Percentiles rank a stretch among this genome's conserved stretches.
These are phyloP conservation scores for Cheilosia variabilis DNA, from an alignment of 2,888 invertebrate genomes.

Conservation along the genomic window DNA sequence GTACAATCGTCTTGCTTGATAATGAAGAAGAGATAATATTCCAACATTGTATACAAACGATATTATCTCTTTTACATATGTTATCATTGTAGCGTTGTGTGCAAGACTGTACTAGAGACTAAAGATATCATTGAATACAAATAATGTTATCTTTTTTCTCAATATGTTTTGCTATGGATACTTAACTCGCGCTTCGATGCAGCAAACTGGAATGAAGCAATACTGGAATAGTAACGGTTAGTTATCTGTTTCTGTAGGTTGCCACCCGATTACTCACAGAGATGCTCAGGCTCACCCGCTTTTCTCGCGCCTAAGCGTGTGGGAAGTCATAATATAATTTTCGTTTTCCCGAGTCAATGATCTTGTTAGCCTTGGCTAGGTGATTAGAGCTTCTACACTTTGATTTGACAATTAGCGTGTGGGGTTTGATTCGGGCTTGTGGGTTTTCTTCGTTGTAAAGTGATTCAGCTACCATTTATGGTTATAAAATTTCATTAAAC, in stretches of 20 bases:
- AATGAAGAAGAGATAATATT: too few relatives aligned
- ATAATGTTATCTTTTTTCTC: too few relatives aligned
- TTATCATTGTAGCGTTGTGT: too few relatives aligned
- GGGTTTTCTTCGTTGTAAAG: neutral
- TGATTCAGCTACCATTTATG: neutral
- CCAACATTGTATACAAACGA: too few relatives aligned
- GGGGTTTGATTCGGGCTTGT: constrained; percentile 1
- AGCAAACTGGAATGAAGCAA: neutral
- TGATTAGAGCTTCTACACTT: neutral
- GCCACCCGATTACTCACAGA: neutral
- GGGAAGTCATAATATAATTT: constrained; percentile 21
- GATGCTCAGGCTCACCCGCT: constrained; percentile 29
- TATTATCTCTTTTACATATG: too few relatives aligned
- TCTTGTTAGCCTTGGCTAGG: constrained; percentile 31
- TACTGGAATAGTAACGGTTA: neutral
- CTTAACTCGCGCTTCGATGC: neutral
- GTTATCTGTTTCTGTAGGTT: constrained; percentile 1
- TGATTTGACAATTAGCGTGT: constrained; percentile 14
- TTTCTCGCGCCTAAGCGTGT: constrained; percentile 6
- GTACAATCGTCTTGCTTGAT: too few relatives aligned
- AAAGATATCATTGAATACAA: too few relatives aligned
- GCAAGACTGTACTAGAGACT: too few relatives aligned
- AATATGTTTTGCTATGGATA: too few relatives aligned
- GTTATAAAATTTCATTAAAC: neutral
- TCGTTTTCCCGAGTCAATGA: constrained; percentile 25